Percentiles rank a stretch among this genome's conserved stretches.
These are phyloP conservation scores for Arothron firmamentum DNA, from an alignment of 2,113 vertebrate genomes.

Conservation along the genomic window DNA sequence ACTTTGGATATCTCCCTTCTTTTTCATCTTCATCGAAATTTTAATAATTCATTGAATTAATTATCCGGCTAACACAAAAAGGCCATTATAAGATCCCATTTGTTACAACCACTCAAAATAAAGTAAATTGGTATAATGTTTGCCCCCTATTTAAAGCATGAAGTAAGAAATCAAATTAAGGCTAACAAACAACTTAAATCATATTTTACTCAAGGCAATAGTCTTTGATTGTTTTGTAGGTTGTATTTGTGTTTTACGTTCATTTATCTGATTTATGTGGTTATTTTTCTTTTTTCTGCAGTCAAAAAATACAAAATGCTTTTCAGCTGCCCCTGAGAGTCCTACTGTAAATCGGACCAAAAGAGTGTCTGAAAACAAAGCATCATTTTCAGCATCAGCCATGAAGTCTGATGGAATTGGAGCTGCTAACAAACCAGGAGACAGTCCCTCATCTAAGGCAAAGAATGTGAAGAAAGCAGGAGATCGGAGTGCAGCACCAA, in stretches of 20 bases:
- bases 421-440: conserved; percentile 78
- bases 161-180: not conserved
- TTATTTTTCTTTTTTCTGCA: conserved; percentile 22
- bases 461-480: conserved; percentile 80
- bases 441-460: conserved; percentile 76
- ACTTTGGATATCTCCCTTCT: not conserved
- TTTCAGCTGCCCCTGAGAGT: conserved; percentile 63
- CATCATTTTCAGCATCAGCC: conserved; percentile 63
- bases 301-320: conserved; percentile 66
- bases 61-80: not conserved
- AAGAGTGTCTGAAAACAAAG: conserved; percentile 51
- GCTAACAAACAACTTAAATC: not conserved
- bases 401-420: conserved; percentile 96
- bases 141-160: not conserved
- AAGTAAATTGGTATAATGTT: not conserved
- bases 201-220: no score
- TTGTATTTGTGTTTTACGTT: no score
- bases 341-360: conserved; percentile 65
- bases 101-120: not conserved
- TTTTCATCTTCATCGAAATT: not conserved
- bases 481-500: conserved; percentile 73
- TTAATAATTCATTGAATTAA: no score
- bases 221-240: no score
- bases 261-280: conserved; percentile 3
- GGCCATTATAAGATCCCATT: not conserved